Percentiles rank a stretch among this genome's conserved stretches.
These are phyloP conservation scores for Phyllotreta striolata DNA, from an alignment of 2,888 invertebrate genomes.

Conservation along the genomic window DNA sequence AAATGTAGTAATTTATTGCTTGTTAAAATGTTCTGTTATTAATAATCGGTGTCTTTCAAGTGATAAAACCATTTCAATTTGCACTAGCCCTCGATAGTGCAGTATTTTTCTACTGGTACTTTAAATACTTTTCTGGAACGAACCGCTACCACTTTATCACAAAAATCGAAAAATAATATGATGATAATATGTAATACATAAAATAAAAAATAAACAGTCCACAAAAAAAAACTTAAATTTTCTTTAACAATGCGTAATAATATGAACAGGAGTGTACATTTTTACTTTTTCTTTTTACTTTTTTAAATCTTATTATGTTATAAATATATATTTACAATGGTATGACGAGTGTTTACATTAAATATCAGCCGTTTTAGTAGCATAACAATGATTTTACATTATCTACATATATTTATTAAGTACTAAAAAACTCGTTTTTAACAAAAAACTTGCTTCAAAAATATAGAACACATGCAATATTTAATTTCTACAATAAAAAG, in stretches of 20 bases:
- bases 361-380: constrained; percentile 49
- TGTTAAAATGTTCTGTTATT: too few species aligned
- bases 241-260: constrained; percentile 54
- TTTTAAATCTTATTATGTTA: constrained; percentile 44
- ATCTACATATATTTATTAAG: constrained; percentile 47
- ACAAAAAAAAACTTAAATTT: constrained; percentile 56
- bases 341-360: constrained; percentile 46
- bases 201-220: constrained; percentile 56
- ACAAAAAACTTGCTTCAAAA: constrained; percentile 37
- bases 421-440: constrained; percentile 43
- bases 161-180: constrained; percentile 24
- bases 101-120: constrained; percentile 1
- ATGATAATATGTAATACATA: constrained; percentile 35
- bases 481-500: constrained; percentile 46
- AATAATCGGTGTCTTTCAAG: too few species aligned
- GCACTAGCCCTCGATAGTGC: not conserved
- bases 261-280: constrained; percentile 59
- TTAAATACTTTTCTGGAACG: constrained; percentile 13
- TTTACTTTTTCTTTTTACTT: constrained; percentile 45
- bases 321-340: constrained; percentile 50
- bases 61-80: too few species aligned
- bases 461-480: constrained; percentile 42
- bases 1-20: too few species aligned
- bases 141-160: constrained; percentile 24
- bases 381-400: constrained; percentile 48